These are phyloP conservation scores for Drosophila albomicans DNA, from an alignment of 1,140 invertebrate species.

Conservation along the genomic window DNA sequence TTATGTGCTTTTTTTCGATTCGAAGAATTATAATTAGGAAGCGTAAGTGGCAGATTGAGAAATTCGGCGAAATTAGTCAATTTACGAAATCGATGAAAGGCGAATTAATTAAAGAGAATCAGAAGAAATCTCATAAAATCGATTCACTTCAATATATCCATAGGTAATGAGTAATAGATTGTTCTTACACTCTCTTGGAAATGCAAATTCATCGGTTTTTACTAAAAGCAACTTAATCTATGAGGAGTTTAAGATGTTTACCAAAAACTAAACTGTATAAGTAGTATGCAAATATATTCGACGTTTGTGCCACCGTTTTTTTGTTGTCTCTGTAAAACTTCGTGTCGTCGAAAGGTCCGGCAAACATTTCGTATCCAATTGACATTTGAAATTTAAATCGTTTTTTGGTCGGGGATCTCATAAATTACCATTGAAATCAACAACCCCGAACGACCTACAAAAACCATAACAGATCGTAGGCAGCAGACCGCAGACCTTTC, in stretches of 20 bases:
- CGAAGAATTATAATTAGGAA: constrained; percentile 6
- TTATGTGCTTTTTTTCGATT: constrained; percentile 11
- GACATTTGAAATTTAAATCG: constrained; percentile 58
- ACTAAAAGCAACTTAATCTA: no score
- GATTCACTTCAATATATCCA: no score
- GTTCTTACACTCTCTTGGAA: no score
- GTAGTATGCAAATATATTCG: constrained; percentile 24
- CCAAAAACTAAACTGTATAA: background rate
- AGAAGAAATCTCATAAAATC: no score
- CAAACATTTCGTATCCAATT: constrained; percentile 44
- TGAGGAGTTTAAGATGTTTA: background rate
- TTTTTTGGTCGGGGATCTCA: constrained; percentile 28
- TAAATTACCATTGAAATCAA: constrained; percentile 54
- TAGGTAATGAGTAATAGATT: no score
- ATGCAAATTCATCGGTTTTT: no score
- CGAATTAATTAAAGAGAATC: background rate
- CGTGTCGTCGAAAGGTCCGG: constrained; percentile 14
- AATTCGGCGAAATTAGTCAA: background rate
- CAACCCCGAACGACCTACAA: constrained; percentile 53
- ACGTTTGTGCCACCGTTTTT: constrained; percentile 17
- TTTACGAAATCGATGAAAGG: constrained; percentile 4
- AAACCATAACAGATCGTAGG: constrained; percentile 24
- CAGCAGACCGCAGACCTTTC: constrained; percentile 36
- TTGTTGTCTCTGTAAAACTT: constrained; percentile 1
- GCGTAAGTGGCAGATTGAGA: background rate